Base-by-base conservation (phyloP, 2,888 invertebrate genomes). In the Lomographa bimaculata region DNA sequence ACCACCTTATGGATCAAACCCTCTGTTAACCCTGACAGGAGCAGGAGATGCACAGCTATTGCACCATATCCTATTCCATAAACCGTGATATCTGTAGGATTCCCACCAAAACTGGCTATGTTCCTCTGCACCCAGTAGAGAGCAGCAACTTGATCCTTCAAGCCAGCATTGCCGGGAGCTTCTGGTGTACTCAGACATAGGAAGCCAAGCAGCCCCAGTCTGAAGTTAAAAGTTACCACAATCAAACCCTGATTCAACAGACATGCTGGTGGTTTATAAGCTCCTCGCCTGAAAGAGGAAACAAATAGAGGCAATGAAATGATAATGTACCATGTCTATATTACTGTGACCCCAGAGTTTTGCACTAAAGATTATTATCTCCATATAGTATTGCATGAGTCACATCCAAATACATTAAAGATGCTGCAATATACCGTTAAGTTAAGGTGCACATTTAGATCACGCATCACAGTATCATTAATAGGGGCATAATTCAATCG, bases 81-180 rank as follows among this genome's bases (percentile, higher is more conserved):
- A 0, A 81, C 48, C 0, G 84, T 87, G 8, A 89, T 66, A 26
- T 80, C 74, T 1, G 38, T 19, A 1, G 80, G 74, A 47, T 82
- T 71, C 0, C 89, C 89, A 1, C 84, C 84, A 42, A 90, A 89
- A 11, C 57, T 58, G 1, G 47, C 71, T 0, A 90, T 83, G 41
- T 90, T 89, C 28, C 60, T 71, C 16, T 83, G 68, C 0, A 90
- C 56, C 89, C 89, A 90, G 50, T 83, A 77, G 1, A 90, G 53
- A 0, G 82, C 85, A 0, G 81, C 77, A 9, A 85, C 64, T 49
- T 84, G 84, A 52, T 90, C 89, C 40, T 87, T 89, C 6, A 89
- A 47, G 1, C 89, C 89, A 1, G 75, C 79, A 37, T 90, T 89
- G 1, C 86, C 89, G 0, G 82, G 71, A 0, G 71, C 74, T 1